phyloP scores from a whole-genome alignment of 2,113 vertebrate species.

The Bostrychus sinensis region DNA sequence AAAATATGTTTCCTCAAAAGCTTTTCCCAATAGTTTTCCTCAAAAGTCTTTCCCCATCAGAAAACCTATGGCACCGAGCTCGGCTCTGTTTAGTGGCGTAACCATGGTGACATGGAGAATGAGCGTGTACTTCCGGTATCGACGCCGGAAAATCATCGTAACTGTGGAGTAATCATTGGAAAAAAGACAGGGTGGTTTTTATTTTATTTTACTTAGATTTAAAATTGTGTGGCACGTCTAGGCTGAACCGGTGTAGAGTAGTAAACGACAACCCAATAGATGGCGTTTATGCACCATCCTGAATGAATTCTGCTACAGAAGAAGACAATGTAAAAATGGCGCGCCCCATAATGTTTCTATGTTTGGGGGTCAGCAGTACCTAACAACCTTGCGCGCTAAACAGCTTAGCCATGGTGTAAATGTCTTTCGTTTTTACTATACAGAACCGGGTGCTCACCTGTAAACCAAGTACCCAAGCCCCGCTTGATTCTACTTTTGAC shows the following conservation, averaged over 20 bases:
- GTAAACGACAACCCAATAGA: not conserved
- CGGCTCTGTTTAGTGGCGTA: not conserved
- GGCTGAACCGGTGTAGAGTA: not conserved
- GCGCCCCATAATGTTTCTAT: too few relatives aligned
- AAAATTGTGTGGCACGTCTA: not conserved
- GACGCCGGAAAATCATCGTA: too few relatives aligned
- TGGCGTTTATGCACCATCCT: not conserved
- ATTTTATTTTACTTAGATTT: not conserved
- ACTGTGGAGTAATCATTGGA: too few relatives aligned
- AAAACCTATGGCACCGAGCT: not conserved
- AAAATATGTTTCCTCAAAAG: not conserved
- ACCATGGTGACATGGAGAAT: not conserved
- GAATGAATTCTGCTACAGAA: not conserved
- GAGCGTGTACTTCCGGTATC: not conserved
- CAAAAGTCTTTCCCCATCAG: not conserved
- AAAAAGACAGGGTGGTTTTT: not conserved
- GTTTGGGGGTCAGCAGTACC: too few relatives aligned
- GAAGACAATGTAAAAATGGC: not conserved
- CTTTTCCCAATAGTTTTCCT: not conserved
- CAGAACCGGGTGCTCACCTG: not conserved
- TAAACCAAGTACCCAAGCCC: not conserved
- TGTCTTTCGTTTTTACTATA: not conserved
- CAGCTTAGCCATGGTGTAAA: not conserved
- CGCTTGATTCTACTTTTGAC: not conserved
- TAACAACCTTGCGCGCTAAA: too few relatives aligned